A percentile compares a stretch with the other conserved stretches of the same genome.
phyloP scores from a whole-genome alignment of 2,888 invertebrate species.

The Erynnis tages region DNA sequence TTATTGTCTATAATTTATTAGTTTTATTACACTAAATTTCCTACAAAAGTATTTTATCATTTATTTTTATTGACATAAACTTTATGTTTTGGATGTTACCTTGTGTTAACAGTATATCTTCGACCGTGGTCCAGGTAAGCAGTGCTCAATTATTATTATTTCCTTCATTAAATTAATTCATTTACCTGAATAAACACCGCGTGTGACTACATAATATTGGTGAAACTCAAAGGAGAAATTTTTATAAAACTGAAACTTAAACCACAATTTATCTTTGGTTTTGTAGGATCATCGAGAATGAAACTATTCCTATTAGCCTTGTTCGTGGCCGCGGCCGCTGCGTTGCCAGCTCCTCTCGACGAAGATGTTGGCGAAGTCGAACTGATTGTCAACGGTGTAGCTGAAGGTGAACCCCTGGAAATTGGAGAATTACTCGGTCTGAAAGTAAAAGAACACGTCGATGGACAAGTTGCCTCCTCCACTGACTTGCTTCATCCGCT shows the following conservation, averaged over 20 bases:
- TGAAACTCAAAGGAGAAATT: too few relatives aligned
- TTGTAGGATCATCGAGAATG: slow-evolving; percentile 52
- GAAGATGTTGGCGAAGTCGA: slow-evolving; percentile 47
- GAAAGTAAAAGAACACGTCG: slow-evolving; percentile 49
- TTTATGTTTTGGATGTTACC: too few relatives aligned
- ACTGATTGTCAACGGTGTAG: slow-evolving; percentile 55
- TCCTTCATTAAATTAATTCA: too few relatives aligned
- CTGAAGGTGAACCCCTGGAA: slow-evolving; percentile 54
- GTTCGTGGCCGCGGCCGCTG: slow-evolving; percentile 52
- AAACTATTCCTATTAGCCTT: slow-evolving; percentile 54
- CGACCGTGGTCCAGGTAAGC: too few relatives aligned
- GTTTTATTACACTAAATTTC: too few relatives aligned
- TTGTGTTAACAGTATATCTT: too few relatives aligned
- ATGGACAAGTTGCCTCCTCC: slow-evolving; percentile 44
- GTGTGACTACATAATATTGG: too few relatives aligned
- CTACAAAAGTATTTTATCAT: too few relatives aligned
- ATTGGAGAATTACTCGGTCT: slow-evolving; percentile 50
- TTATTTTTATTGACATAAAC: too few relatives aligned
- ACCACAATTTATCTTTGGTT: not conserved
- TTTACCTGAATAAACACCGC: too few relatives aligned
- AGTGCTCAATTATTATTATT: too few relatives aligned
- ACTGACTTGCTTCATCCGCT: slow-evolving; percentile 52
- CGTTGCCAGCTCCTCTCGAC: slow-evolving; percentile 46
- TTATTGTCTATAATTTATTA: not conserved
- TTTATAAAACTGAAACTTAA: not conserved